Conservation (phyloP, 2,888 invertebrate genomes). For the Prosapia bicincta region DNA sequence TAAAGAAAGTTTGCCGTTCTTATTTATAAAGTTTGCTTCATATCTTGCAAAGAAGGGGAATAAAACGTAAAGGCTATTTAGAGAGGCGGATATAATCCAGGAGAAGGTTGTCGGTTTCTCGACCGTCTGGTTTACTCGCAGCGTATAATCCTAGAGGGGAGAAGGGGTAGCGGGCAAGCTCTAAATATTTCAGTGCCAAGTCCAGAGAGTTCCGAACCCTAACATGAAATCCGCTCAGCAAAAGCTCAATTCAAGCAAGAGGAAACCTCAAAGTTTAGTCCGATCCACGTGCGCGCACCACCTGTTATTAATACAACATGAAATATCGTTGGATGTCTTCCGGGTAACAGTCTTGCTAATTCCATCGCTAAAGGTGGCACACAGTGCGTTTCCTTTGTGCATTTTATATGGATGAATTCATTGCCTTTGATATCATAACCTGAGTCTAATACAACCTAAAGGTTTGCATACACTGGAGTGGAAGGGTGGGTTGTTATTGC, state of each 20-base stretch:
- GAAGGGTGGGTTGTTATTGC: no score
- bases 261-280: not conserved
- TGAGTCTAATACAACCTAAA: no score
- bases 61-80: not conserved
- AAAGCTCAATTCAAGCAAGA: not conserved
- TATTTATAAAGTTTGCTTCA: no score
- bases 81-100: not conserved
- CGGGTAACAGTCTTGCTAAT: not conserved
- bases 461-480: no score
- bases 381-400: not conserved
- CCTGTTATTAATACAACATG: not conserved
- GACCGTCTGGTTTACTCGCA: conserved; percentile 2
- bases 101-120: not conserved
- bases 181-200: conserved; percentile 2
- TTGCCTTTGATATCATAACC: not conserved
- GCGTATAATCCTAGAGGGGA: not conserved
- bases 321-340: not conserved
- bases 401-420: not conserved
- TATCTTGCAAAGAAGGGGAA: not conserved
- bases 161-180: not conserved
- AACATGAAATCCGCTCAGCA: not conserved
- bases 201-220: not conserved
- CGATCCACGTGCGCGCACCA: not conserved
- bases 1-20: no score
- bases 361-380: not conserved